phyloP scores from a whole-genome alignment of 2,797 vertebrate species.

The Sylvilagus floridanus region DNA sequence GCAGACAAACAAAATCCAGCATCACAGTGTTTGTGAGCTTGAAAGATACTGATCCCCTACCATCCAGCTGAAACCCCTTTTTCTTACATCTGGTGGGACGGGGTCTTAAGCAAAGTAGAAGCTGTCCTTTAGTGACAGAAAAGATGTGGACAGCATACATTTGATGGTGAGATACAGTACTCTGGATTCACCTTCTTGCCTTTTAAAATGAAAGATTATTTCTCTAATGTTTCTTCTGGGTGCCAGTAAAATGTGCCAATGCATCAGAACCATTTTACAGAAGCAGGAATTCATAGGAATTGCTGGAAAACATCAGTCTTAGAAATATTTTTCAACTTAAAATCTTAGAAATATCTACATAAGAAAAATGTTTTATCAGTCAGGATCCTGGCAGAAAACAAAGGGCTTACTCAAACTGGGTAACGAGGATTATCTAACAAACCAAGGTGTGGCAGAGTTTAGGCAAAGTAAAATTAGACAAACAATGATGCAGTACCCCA shows the following conservation, averaged over 20 bases:
- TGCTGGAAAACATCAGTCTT: background rate
- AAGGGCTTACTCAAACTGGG: background rate
- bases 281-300: background rate
- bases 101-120: background rate
- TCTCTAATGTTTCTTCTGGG: background rate
- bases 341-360: constrained; percentile 34
- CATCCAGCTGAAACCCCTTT: background rate
- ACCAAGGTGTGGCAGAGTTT: background rate
- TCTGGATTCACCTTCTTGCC: background rate
- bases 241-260: background rate
- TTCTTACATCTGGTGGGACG: background rate
- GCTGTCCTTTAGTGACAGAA: background rate
- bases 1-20: background rate
- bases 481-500: background rate
- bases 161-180: background rate
- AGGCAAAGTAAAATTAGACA: background rate
- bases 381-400: constrained; percentile 22
- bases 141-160: background rate
- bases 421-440: background rate
- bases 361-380: constrained; percentile 39
- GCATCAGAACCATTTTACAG: background rate
- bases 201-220: background rate
- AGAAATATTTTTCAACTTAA: constrained; percentile 49
- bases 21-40: background rate
- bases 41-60: background rate